Conservation (phyloP, 2,113 vertebrate species). For the Notiomystis cincta region DNA sequence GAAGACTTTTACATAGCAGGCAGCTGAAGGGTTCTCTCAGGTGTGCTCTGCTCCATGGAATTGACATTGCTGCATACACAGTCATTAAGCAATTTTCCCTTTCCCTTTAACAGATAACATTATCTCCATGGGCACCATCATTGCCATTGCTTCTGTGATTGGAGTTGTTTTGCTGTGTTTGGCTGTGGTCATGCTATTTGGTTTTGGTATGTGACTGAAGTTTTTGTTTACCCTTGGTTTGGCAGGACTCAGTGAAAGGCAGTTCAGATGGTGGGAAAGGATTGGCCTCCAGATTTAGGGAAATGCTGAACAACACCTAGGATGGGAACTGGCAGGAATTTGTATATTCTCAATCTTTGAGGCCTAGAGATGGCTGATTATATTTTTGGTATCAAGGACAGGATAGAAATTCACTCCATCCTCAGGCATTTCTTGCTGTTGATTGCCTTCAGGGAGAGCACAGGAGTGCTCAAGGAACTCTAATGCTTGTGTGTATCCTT, state of each 20-base stretch:
- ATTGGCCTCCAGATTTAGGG: background rate
- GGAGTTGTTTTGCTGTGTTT: constrained; percentile 32
- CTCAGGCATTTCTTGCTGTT: background rate
- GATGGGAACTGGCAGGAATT: background rate
- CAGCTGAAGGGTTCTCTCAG: background rate
- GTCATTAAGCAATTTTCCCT: background rate
- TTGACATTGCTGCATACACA: background rate
- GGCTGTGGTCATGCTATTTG: constrained; percentile 10
- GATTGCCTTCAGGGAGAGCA: background rate
- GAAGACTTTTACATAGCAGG: background rate
- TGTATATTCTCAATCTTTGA: background rate
- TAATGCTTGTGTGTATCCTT: background rate
- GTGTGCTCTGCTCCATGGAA: background rate
- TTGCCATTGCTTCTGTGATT: constrained; percentile 6
- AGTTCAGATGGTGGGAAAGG: background rate
- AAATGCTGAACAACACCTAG: background rate
- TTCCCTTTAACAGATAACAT: constrained; percentile 43
- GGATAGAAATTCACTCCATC: background rate
- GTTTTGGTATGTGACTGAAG: constrained; percentile 62
- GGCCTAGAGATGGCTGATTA: background rate
- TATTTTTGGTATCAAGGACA: background rate
- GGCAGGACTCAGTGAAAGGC: background rate
- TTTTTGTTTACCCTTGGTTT: background rate
- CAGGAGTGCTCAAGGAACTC: background rate
- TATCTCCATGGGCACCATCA: background rate